A percentile compares a stretch with the other conserved stretches of the same genome.
Evolutionary conservation across 2,888 invertebrate species (phyloP).

Genomic region (Himalopsyche kuldschensis): DNA sequence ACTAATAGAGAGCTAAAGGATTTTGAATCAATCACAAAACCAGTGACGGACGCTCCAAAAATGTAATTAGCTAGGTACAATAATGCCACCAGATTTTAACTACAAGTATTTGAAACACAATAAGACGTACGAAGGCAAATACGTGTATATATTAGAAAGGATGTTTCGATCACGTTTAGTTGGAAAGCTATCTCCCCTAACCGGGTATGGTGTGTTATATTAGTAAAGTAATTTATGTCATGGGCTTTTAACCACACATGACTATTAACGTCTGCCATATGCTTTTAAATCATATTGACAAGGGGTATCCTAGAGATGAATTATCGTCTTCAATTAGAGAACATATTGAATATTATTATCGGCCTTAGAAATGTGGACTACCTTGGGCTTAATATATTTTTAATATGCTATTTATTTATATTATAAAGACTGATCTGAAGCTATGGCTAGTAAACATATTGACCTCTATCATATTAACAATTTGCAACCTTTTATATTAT

Average conservation of each 20-base stretch:
- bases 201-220: neutral
- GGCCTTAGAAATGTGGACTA: neutral
- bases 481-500: too few relatives aligned
- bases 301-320: neutral
- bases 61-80: too few relatives aligned
- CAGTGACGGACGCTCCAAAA: neutral
- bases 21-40: neutral
- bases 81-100: too few relatives aligned
- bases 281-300: neutral
- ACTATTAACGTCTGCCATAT: neutral
- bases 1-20: neutral
- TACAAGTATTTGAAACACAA: neutral
- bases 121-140: neutral
- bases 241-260: neutral
- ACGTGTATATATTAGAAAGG: neutral
- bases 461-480: too few relatives aligned
- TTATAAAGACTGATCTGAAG: neutral
- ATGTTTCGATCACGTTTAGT: neutral
- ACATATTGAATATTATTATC: neutral
- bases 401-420: neutral
- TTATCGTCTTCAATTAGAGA: neutral
- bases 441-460: too few relatives aligned
- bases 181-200: neutral
- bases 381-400: neutral
- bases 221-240: neutral